Evolutionary conservation across 2,888 invertebrate species (phyloP), one percentile per base, ranked within the genome.

Genomic region (Epiblema foenella): DNA sequence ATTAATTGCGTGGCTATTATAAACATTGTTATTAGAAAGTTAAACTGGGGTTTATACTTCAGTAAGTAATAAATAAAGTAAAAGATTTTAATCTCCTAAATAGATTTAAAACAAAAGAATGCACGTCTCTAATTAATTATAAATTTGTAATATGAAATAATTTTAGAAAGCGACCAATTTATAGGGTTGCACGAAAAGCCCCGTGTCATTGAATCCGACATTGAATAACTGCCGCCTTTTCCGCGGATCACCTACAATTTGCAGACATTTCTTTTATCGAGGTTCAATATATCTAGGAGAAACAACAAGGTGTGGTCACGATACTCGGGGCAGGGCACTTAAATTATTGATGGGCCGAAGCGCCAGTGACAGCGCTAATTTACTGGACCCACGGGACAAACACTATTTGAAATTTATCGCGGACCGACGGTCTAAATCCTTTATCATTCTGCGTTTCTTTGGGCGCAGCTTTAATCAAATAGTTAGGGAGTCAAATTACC

Each of bases 361-460:
- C 77, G 81, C 75, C 75, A 77, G 78, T 79, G 85, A 85, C 85
- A 82, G 80, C 77, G 79, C 81, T 86, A 87, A 90, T 89, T 89
- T 87, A 86, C 84, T 83, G 78, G 79, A 79, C 79, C 76, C 76
- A 72, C 75, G 78, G 80, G 81, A 78, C 79, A 73, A 80, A 81
- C 82, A 81, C 77, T 80, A 77, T 85, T 84, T 83, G 82, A 76
- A 82, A 89, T 89, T 85, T 88, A 88, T 87, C 81, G 81, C 81
- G 74, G 81, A 81, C 81, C 82, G 81, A 80, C 76, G 80, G 79
- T 82, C 84, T 83, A 84, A 85, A 78, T 79, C 79, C 79, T 57
- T 67, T 62, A 62, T 62, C 56, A 39, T 0, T 9, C 46, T 46
- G 42, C 39, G 52, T 56, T 58, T 52, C 52, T 49, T 59, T 37